Base-by-base conservation (phyloP, 2,888 invertebrate genomes). In the Xylophagus ater region DNA sequence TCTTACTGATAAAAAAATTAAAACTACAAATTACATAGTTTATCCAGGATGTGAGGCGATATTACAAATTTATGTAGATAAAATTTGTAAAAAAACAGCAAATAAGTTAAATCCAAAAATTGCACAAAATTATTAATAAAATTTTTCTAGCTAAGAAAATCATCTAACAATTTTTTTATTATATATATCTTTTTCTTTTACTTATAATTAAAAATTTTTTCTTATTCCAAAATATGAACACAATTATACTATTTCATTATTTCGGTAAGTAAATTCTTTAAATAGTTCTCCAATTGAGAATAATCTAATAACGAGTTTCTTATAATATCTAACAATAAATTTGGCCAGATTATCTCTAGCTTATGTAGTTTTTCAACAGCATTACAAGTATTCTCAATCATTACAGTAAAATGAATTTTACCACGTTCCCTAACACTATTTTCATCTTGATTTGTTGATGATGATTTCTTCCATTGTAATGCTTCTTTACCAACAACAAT, bases 401-500 rank as follows among this genome's bases (percentile, higher is more conserved):
- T 72, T 44, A 72, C 66, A 4, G 78, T 71, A 40, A 87, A 67
- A 55, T 84, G 76, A 40, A 74, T 69, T 49, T 78, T 76, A 3
- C 85, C 86, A 43, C 78, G 79, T 51, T 83, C 81, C 38, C 86
- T 71, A 70, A 79, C 73, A 46, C 72, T 71, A 53, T 76, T 67
- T 53, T 83, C 82, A 51, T 82, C 82, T 77, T 82, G 54, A 12
- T 19, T 20, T 3, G 28, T 15, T 17, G 34, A n/a, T 15, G 19
- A 8, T 4, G 17, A 40, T 45, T 61, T 64, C 41, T 63, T 61
- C 74, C 83, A 87, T 50, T 87, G 86, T 30, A 88, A 60, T 2
- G 87, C 86, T 65, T 88, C 87, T 60, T 87, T 88, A 37, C 84
- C 84, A 36, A 88, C 85, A 9, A 88, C 87, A 48, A 78, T 77